phyloP scores from a whole-genome alignment of 2,888 invertebrate species.

The Nymphalis polychloros region DNA sequence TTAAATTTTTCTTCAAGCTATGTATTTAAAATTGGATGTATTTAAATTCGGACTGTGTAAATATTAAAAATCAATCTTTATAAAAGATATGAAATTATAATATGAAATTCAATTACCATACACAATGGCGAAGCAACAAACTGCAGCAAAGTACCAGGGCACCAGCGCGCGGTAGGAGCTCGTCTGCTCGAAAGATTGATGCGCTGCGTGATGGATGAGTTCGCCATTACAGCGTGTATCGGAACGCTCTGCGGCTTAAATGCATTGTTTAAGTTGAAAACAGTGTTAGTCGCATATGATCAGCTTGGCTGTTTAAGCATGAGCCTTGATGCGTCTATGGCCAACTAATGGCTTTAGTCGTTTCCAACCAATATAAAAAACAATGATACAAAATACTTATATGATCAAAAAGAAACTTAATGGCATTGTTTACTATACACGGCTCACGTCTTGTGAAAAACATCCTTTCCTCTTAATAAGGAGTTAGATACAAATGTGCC shows the following conservation, averaged over 20 bases:
- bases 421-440: no score
- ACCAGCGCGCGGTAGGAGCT: conserved; percentile 60
- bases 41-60: not conserved
- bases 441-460: no score
- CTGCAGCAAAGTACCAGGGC: conserved; percentile 56
- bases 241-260: conserved; percentile 32
- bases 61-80: not conserved
- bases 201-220: conserved; percentile 58
- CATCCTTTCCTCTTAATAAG: no score
- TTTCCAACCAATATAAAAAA: no score
- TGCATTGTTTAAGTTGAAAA: conserved; percentile 22
- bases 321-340: not conserved
- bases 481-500: no score
- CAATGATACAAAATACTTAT: no score
- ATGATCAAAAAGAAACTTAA: no score
- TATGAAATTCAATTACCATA: conserved; percentile 27
- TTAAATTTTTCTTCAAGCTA: not conserved
- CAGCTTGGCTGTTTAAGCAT: not conserved
- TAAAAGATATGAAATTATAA: conserved; percentile 9
- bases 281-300: conserved; percentile 8
- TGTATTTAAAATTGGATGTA: not conserved
- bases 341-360: no score
- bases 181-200: conserved; percentile 64
- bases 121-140: conserved; percentile 38
- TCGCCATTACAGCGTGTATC: conserved; percentile 35